phyloP scores from a whole-genome alignment of 2,888 invertebrate species.

The Cryptocheilus praepositus region DNA sequence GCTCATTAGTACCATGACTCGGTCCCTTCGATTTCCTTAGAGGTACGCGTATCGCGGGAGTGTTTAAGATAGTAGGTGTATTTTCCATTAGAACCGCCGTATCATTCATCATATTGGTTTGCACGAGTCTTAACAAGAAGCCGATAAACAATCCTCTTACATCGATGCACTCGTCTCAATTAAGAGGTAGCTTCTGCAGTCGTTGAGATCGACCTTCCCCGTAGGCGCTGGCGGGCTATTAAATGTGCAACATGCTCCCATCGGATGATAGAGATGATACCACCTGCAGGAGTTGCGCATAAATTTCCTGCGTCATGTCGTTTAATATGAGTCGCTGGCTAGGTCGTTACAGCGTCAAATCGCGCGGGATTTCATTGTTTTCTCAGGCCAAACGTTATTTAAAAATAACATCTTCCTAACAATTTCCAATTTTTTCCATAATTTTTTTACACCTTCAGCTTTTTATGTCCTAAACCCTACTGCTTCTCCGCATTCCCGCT shows the following conservation, averaged over 20 bases:
- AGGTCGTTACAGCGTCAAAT: slow-evolving; percentile 34
- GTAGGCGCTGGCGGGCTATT: slow-evolving; percentile 21
- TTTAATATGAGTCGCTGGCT: slow-evolving; percentile 41
- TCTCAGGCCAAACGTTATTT: not conserved
- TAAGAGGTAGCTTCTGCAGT: slow-evolving; percentile 41
- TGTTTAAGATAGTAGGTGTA: too few relatives aligned
- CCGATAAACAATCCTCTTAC: slow-evolving; percentile 45
- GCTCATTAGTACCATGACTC: too few relatives aligned
- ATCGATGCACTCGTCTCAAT: slow-evolving; percentile 44
- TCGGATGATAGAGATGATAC: slow-evolving; percentile 37
- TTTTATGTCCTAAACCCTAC: too few relatives aligned
- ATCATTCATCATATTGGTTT: too few relatives aligned
- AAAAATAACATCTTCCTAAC: too few relatives aligned
- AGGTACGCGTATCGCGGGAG: too few relatives aligned
- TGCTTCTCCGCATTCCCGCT: too few relatives aligned
- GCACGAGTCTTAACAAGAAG: slow-evolving; percentile 25
- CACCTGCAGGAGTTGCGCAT: slow-evolving; percentile 33
- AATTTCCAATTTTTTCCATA: too few relatives aligned
- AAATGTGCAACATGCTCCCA: slow-evolving; percentile 27
- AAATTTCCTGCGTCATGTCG: slow-evolving; percentile 34
- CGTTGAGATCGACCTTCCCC: slow-evolving; percentile 41
- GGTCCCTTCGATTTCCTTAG: too few relatives aligned
- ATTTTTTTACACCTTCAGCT: too few relatives aligned
- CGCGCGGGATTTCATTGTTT: slow-evolving; percentile 2
- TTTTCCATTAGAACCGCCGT: too few relatives aligned